Conservation (phyloP, 2,113 vertebrate species). For the Cyprinodon variegatus region DNA sequence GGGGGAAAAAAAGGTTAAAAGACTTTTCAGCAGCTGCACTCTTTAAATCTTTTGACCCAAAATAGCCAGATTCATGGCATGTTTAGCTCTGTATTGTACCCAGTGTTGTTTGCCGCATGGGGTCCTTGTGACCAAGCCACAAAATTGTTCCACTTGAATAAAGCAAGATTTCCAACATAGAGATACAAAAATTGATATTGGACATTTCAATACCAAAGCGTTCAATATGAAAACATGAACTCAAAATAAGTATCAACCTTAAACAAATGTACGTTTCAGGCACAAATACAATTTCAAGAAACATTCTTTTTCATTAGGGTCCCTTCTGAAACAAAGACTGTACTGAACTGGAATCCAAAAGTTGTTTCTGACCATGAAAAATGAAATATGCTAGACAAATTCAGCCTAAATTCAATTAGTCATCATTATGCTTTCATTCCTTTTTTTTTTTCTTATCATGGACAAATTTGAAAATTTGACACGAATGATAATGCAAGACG, state of each 20-base stretch:
- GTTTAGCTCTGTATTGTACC: conserved; percentile 50
- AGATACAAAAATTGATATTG: neutral
- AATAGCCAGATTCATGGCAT: conserved; percentile 44
- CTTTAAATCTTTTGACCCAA: conserved; percentile 20
- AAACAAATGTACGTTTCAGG: neutral
- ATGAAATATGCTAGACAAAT: conserved; percentile 41
- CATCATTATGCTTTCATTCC: conserved; percentile 26
- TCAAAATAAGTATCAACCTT: neutral
- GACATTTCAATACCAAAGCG: neutral
- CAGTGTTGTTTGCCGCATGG: conserved; percentile 50
- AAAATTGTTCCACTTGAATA: conserved; percentile 33
- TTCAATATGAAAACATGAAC: neutral
- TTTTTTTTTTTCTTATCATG: conserved; percentile 20
- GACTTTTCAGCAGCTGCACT: conserved; percentile 32
- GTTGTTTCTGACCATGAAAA: conserved; percentile 25
- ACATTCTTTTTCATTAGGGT: neutral
- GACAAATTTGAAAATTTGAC: conserved; percentile 33
- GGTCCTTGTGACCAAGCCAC: conserved; percentile 67
- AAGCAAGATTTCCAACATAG: neutral
- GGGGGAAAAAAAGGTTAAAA: neutral
- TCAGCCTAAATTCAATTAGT: conserved; percentile 53
- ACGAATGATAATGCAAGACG: conserved; percentile 10
- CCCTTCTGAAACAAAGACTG: conserved; percentile 32
- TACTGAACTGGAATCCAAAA: conserved; percentile 32
- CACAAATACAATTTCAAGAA: neutral